phyloP scores from a whole-genome alignment of 2,888 invertebrate genomes.

The Caenorhabditis wallacei region DNA sequence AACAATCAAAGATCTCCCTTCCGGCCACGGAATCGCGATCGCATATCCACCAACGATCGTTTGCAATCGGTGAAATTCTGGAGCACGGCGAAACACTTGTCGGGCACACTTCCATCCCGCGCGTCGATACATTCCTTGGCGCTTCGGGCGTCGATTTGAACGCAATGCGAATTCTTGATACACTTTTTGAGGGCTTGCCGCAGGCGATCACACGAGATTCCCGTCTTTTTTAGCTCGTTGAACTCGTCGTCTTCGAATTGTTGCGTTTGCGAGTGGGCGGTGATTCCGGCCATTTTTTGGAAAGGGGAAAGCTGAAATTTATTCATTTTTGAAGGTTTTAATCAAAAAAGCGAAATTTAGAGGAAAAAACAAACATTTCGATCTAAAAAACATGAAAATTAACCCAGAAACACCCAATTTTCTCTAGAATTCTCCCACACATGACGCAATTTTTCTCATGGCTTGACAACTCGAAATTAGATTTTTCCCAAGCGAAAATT shows the following conservation, averaged over 20 bases:
- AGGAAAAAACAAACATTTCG: neutral
- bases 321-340: neutral
- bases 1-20: constrained; percentile 76
- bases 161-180: constrained; percentile 80
- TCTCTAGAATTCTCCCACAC: no score
- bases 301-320: neutral
- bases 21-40: constrained; percentile 79
- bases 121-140: constrained; percentile 81
- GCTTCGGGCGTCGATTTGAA: constrained; percentile 73
- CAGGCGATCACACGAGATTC: constrained; percentile 79
- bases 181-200: constrained; percentile 80
- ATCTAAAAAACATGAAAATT: no score
- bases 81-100: constrained; percentile 78
- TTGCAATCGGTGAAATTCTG: constrained; percentile 81
- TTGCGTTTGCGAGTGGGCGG: constrained; percentile 55
- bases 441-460: no score
- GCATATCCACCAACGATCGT: constrained; percentile 78
- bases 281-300: constrained; percentile 59
- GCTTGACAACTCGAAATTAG: no score
- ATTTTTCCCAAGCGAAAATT: no score
- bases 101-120: constrained; percentile 78
- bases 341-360: constrained; percentile 1
- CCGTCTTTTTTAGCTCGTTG: constrained; percentile 73
- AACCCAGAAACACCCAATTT: no score
- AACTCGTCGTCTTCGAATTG: constrained; percentile 73